Evolutionary conservation across 2,888 invertebrate genomes (phyloP).

Genomic region (Mesorhabditis belari): DNA sequence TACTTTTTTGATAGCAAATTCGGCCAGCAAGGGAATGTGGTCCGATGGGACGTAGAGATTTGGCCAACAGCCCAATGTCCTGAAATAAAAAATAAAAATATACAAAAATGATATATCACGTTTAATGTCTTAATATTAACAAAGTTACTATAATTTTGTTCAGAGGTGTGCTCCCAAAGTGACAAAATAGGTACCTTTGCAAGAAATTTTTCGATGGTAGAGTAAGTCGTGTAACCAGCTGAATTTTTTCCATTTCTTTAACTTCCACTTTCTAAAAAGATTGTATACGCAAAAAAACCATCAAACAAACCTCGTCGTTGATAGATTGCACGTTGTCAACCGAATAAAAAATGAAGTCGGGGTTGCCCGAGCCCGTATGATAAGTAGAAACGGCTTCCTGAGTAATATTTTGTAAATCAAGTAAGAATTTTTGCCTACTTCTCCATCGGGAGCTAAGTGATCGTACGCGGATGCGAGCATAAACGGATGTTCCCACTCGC

Average conservation of each 20-base stretch:
- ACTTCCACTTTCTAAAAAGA: neutral
- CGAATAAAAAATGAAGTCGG: conserved; percentile 46
- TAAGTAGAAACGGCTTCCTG: conserved; percentile 30
- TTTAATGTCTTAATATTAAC: too few species aligned
- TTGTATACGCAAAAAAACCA: neutral
- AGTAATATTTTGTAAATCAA: neutral
- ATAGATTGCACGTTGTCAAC: too few species aligned
- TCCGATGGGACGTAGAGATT: conserved; percentile 28
- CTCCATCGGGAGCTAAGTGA: neutral
- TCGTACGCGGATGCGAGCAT: neutral
- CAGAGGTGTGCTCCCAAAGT: too few species aligned
- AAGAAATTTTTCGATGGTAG: neutral
- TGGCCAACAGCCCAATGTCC: conserved; percentile 15
- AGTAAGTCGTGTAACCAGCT: neutral
- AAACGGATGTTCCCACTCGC: neutral
- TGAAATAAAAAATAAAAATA: conserved; percentile 4
- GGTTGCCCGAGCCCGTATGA: conserved; percentile 28
- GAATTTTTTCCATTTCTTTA: neutral
- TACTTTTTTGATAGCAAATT: too few species aligned
- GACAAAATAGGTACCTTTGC: too few species aligned
- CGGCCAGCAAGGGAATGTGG: conserved; percentile 28
- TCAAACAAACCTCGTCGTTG: neutral
- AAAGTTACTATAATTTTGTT: too few species aligned
- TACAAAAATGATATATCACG: neutral
- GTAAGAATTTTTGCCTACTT: neutral